These are phyloP conservation scores for Eurypyga helias DNA, from an alignment of 2,113 vertebrate species.

Conservation along the genomic window DNA sequence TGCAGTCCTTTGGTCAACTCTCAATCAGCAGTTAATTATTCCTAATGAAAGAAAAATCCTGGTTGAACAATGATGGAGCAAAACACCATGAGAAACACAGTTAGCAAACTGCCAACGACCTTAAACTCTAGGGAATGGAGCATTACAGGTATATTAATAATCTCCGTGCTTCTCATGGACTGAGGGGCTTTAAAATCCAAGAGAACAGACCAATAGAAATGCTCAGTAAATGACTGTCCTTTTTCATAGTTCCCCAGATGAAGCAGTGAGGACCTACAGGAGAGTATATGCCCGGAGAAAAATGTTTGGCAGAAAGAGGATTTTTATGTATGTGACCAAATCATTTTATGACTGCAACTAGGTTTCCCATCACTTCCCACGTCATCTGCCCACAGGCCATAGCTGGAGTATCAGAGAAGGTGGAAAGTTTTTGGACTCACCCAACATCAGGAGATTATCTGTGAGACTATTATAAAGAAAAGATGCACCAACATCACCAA, in stretches of 20 bases:
- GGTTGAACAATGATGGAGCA: background rate
- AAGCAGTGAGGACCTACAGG: background rate
- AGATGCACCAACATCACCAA: background rate
- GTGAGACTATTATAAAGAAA: background rate
- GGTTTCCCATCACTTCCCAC: background rate
- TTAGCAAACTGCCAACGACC: background rate
- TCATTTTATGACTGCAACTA: background rate
- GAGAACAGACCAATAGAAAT: background rate
- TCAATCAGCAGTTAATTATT: background rate
- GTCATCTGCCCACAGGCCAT: background rate
- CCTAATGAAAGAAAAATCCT: background rate
- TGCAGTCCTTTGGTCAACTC: background rate
- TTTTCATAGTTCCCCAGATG: background rate
- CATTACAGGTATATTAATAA: background rate
- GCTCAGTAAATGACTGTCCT: background rate
- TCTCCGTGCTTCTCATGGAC: background rate
- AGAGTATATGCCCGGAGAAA: background rate
- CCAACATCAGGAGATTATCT: background rate
- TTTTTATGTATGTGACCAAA: background rate
- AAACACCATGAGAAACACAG: background rate
- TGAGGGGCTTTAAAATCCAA: background rate
- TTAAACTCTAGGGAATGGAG: background rate
- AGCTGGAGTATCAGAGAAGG: background rate
- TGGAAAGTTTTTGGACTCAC: background rate
- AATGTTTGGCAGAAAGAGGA: background rate